Base-by-base conservation (phyloP, 2,113 vertebrate species). In the Hystrix brachyura region DNA sequence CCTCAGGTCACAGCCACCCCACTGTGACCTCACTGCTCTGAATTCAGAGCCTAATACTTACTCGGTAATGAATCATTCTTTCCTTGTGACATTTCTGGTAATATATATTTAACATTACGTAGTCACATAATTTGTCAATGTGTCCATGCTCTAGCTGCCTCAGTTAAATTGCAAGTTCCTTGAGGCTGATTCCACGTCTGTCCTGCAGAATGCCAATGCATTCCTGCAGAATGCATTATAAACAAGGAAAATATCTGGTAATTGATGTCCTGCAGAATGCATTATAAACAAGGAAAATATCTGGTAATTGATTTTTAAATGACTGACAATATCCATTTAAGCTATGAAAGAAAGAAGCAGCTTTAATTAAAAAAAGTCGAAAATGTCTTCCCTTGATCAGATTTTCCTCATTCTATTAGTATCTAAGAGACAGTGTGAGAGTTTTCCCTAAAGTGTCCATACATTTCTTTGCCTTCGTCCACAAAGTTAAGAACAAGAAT, bases 271-370 rank as follows among this genome's bases (percentile, higher is more conserved):
- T 55, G 38, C 3, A 55, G 43, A 87, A 83, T 64, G 64, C 48
- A 59, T 74, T 53, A 48, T 64, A 83, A 97, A 84, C 51, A 87
- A 93, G 6, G 21, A 94, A 93, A 85, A 90, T n/a, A 17, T 84
- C 19, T 92, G 27, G 59, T 84, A 4, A 85, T 88, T 85, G 71
- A 91, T 80, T 80, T 53, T 72, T 79, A 69, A 84, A 80, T 87
- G 90, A 97, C 60, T 81, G 55, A 67, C 43, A 79, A 27, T 89
- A 94, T 67, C n/a, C 55, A 62, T 67, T 86, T 87, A 86, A 86
- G 11, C 57, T 62, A 65, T 74, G 82, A 96, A 91, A 27, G n/a
- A 93, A 18, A 79, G 62, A 69, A 83, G 34, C n/a, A 91, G 17
- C n/a, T 67, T 38, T 13, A 71, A 82, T 27, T 38, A 74, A 64